These are phyloP conservation scores for Anastatus disparis DNA, from an alignment of 1,140 invertebrate genomes.

Conservation along the genomic window DNA sequence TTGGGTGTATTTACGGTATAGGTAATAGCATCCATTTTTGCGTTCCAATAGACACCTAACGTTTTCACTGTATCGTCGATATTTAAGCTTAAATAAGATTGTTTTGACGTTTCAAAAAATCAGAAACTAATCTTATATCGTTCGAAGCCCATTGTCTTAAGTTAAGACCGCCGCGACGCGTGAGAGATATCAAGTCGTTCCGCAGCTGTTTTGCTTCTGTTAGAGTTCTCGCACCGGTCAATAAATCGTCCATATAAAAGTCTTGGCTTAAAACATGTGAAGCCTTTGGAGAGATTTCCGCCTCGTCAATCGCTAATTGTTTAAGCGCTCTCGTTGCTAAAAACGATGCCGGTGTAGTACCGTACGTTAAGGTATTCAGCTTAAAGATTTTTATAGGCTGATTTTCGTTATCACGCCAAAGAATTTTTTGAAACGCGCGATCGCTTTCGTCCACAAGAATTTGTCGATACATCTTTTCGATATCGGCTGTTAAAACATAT, in stretches of 20 bases:
- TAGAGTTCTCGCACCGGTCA: conserved; percentile 1
- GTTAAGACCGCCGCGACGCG: conserved; percentile 4
- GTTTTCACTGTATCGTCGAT: neutral
- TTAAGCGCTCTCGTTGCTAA: conserved; percentile 36
- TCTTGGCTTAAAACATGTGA: neutral
- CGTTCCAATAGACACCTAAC: no score
- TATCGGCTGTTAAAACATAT: neutral
- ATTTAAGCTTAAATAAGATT: neutral
- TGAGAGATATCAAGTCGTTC: neutral
- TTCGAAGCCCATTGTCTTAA: conserved; percentile 23
- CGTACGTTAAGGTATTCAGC: conserved; percentile 20
- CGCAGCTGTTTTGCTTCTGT: neutral
- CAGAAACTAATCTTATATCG: neutral
- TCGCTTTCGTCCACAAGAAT: neutral
- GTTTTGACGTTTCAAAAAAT: neutral
- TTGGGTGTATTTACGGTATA: no score
- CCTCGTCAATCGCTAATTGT: conserved; percentile 51
- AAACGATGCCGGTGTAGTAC: conserved; percentile 9
- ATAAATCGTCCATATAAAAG: conserved; percentile 28
- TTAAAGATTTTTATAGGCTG: neutral
- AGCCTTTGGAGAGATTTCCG: conserved; percentile 37
- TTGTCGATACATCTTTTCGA: conserved; percentile 1
- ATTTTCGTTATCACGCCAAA: neutral
- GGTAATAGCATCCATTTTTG: no score
- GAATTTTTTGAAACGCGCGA: neutral